These are phyloP conservation scores for Vicugna pacos DNA, from an alignment of 2,113 vertebrate species.

Conservation along the genomic window DNA sequence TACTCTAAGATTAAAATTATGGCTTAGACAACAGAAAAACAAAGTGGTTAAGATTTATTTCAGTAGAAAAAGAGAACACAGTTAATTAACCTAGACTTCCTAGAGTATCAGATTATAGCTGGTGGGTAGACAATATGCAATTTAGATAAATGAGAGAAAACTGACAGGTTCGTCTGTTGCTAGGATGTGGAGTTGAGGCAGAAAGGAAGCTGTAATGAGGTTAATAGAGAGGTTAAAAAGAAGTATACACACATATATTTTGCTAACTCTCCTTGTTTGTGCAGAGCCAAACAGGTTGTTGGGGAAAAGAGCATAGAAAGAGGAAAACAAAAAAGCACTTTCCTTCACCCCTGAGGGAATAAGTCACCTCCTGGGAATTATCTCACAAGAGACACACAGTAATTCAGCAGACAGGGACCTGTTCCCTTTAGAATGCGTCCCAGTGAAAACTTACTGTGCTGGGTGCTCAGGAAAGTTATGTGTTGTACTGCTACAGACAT, in stretches of 20 bases:
- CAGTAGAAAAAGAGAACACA: background rate
- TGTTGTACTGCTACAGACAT: background rate
- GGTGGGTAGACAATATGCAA: background rate
- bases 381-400: background rate
- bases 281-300: background rate
- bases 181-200: background rate
- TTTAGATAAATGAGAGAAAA: background rate
- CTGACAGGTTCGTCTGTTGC: background rate
- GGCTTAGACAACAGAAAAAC: background rate
- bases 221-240: background rate
- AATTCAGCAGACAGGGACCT: background rate
- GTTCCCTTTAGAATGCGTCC: background rate
- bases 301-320: background rate
- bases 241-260: background rate
- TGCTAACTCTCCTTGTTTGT: background rate
- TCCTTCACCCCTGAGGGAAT: background rate
- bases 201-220: background rate
- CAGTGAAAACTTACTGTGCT: background rate
- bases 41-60: background rate
- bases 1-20: background rate
- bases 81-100: conserved; percentile 36
- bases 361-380: background rate
- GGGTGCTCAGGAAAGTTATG: background rate
- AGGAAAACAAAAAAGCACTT: background rate
- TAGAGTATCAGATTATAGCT: background rate